Evolutionary conservation across 2,113 vertebrate species (phyloP).

Genomic region (Haemorhous mexicanus): DNA sequence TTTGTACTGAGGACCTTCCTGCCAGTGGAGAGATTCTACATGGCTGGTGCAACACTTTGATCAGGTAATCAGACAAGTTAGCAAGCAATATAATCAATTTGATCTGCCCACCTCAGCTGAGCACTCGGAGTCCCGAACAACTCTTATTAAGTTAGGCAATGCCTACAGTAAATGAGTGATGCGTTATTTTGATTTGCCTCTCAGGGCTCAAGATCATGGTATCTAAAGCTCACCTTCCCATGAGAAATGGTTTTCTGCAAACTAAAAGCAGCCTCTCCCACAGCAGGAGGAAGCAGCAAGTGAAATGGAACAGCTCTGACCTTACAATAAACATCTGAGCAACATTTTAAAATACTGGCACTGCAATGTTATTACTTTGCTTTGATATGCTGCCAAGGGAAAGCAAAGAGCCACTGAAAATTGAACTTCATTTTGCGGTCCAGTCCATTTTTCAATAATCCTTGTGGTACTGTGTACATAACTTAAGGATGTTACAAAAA

Average conservation of each 20-base stretch:
- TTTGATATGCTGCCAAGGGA: conserved; percentile 38
- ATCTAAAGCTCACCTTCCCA: background rate
- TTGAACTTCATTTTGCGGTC: background rate
- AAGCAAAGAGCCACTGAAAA: conserved; percentile 3
- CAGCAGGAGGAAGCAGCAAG: background rate
- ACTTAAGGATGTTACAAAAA: background rate
- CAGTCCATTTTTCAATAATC: background rate
- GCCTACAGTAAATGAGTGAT: background rate
- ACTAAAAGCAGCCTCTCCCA: background rate
- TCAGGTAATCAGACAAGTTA: background rate
- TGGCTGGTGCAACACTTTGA: background rate
- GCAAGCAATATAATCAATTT: background rate
- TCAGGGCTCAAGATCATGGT: background rate
- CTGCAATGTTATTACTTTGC: background rate
- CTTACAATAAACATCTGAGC: conserved; percentile 27
- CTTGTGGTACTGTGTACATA: background rate
- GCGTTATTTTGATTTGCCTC: background rate
- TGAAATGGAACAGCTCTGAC: conserved; percentile 16
- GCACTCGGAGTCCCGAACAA: accelerated
- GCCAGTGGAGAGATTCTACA: background rate
- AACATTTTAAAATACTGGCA: conserved; percentile 30
- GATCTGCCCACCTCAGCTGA: background rate
- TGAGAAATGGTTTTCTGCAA: background rate
- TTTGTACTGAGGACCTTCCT: background rate
- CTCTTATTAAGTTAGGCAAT: background rate